These are phyloP conservation scores for Strix aluco DNA, from an alignment of 2,113 vertebrate species.

Conservation along the genomic window DNA sequence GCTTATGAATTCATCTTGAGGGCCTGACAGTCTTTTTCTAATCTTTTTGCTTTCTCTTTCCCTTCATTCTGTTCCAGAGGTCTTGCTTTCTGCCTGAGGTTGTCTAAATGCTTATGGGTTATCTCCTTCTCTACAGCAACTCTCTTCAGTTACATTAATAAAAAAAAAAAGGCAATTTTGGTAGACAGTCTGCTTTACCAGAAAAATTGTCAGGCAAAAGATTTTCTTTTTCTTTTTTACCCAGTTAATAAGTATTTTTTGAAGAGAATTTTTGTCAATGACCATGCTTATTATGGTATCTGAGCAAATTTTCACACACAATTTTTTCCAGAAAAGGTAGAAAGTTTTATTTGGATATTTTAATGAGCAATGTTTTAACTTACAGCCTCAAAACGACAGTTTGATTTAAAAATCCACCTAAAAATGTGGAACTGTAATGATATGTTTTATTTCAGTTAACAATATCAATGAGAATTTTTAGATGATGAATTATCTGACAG, in stretches of 20 bases:
- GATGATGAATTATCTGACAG: background rate
- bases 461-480: background rate
- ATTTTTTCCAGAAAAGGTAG: background rate
- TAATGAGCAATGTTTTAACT: background rate
- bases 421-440: background rate
- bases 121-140: background rate
- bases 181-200: background rate
- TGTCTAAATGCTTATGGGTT: background rate
- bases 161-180: background rate
- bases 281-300: background rate
- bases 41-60: background rate
- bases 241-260: fast-evolving
- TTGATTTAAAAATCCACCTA: background rate
- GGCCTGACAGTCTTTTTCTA: background rate
- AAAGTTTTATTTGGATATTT: background rate
- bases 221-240: no score
- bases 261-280: background rate
- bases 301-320: background rate
- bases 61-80: background rate
- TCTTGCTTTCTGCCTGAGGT: background rate
- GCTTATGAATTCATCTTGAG: background rate
- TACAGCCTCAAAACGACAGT: background rate
- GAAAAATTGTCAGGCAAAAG: background rate
- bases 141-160: background rate
- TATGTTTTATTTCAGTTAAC: background rate